These are phyloP conservation scores for Diplolepis rosae DNA, from an alignment of 2,888 invertebrate species.

Conservation along the genomic window DNA sequence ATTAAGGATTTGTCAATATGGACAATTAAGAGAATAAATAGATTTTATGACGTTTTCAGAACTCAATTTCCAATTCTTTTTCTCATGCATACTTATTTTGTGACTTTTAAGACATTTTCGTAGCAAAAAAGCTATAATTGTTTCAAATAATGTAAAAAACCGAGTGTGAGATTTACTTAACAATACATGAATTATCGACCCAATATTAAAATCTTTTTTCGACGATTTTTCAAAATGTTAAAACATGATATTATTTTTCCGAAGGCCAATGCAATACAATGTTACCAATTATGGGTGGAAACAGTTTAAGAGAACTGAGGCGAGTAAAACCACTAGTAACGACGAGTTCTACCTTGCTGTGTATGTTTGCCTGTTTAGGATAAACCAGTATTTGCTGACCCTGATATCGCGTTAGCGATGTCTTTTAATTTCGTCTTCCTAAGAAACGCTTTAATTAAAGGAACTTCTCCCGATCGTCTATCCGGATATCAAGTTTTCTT, in stretches of 20 bases:
- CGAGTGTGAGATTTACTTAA: too few species aligned
- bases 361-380: slow-evolving; percentile 39
- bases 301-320: slow-evolving; percentile 38
- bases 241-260: slow-evolving; percentile 5
- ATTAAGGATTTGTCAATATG: too few species aligned
- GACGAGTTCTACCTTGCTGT: slow-evolving; percentile 5
- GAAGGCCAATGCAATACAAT: slow-evolving; percentile 11
- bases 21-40: too few species aligned
- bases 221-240: too few species aligned
- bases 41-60: too few species aligned
- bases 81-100: too few species aligned
- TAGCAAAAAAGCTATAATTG: too few species aligned
- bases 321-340: slow-evolving; percentile 39
- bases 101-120: too few species aligned
- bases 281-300: slow-evolving; percentile 37
- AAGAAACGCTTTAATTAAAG: slow-evolving; percentile 23
- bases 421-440: slow-evolving; percentile 34
- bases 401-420: slow-evolving; percentile 32
- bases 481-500: slow-evolving; percentile 27
- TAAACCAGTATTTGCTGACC: slow-evolving; percentile 40
- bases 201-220: too few species aligned
- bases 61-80: too few species aligned
- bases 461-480: slow-evolving; percentile 18
- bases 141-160: too few species aligned
- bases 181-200: too few species aligned